Base-by-base conservation (phyloP, 2,113 vertebrate species). In the Amphiprion percula region DNA sequence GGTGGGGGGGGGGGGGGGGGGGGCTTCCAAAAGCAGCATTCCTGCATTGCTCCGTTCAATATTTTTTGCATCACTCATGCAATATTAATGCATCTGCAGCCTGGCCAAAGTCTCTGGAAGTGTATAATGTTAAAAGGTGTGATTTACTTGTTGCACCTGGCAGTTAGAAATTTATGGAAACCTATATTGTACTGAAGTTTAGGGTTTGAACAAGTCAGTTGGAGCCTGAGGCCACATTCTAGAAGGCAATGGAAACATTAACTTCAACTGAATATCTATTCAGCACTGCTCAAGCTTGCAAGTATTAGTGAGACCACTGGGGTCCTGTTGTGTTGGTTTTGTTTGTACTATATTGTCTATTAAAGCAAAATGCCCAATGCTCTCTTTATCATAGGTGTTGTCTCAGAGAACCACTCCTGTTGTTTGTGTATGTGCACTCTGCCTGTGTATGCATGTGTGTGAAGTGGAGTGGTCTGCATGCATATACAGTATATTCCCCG, bases 91-190 rank as follows among this genome's bases (percentile, higher is more conserved):
- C 39, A 23, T 79, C 17, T 49, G 49, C 19, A 65, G 23, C 23
- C 1, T 12, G 8, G 3, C 1, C 39, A 46, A 28, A 7, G 33
- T 21, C 11, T 33, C 5, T 60, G 39, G 12, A 23, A 15, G 8
- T 53, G 23, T 50, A 5, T 33, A 23, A 15, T 26, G 14, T 24
- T 19, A 10, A 55, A 69, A 56, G 7, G 23, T 61, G 30, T 30
- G 11, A 86, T 49, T 23, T 37, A 63, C 68, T 77, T 84, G 58
- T 78, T 74, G 53, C 50, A 50, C 60, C 19, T 33, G 23, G 33
- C 58, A 68, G 30, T 49, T 69, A 37, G n/a, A 50, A 28, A 41
- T 70, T 14, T 37, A 24, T 33, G 14, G 64, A 79, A 23, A 23
- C 11, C 1, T 58, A 9, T 49, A 4, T 69, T 41, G 55, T 58